Base-by-base conservation (phyloP, 1,140 invertebrate species). In the Listronotus oregonensis region DNA sequence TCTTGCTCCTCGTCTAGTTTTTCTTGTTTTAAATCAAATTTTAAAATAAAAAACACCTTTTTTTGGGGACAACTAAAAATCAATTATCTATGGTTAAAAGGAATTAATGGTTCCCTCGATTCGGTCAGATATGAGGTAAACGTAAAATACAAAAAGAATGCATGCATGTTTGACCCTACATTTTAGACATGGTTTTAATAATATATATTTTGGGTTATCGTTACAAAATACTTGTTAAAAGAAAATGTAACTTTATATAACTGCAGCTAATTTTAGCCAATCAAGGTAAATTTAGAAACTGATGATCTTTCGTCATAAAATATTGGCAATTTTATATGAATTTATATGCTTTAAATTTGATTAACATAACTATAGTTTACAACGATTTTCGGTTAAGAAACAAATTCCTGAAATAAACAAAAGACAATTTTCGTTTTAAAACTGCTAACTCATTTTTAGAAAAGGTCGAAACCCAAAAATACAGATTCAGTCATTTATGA, bases 251-350 rank as follows among this genome's bases (percentile, higher is more conserved):
- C n/a, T 21, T 58, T 58, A 58, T 58, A 58, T 58, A 58, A 58
- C 18, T n/a, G 42, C 9, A 37, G 8, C 34, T 21, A 44, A 11
- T 51, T 51, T 51, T 58, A 58, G 55, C 9, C 37, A 46, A 58
- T 58, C 55, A 40, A 58, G 42, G 55, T 58, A 58, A 58, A 58
- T 58, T 58, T 58, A 44, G 55, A 58, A 58, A 58, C 14, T 14
- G 21, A 44, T 8, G 12, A 31, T 27, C 42, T 58, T 18, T 58
- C 55, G 42, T 37, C 8, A 37, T 37, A 37, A 10, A 37, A 4
- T 37, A 37, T 37, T 37, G 34, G 3, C 8, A 12, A 9, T 37
- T 3, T 37, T 10, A 37, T 37, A 12, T 37, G 34, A 37, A 37
- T 37, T 3, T 37, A 10, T 7, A 37, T 37, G 34, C 34, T 37